A percentile compares a stretch with the other conserved stretches of the same genome.
These are phyloP conservation scores for Xiphophorus hellerii DNA, from an alignment of 2,113 vertebrate species.

Conservation along the genomic window DNA sequence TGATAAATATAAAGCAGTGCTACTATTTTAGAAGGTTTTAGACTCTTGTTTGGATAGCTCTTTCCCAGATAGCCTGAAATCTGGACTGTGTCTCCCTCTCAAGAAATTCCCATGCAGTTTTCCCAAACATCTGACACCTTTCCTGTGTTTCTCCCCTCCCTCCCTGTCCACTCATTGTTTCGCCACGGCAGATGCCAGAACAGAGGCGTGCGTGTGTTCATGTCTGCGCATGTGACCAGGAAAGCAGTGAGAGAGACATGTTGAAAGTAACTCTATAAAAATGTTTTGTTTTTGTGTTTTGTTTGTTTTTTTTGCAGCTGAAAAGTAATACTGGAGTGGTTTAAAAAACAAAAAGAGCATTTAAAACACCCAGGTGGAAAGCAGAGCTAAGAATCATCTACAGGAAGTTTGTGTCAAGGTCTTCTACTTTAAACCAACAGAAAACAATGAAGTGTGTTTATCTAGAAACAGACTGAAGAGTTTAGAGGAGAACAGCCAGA, in stretches of 20 bases:
- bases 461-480: background rate
- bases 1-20: slow-evolving; percentile 14
- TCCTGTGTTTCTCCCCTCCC: slow-evolving; percentile 28
- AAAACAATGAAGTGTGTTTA: slow-evolving; percentile 12
- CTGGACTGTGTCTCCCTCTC: slow-evolving; percentile 9
- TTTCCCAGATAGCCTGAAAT: background rate
- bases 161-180: slow-evolving; percentile 63
- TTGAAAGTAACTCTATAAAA: slow-evolving; percentile 64
- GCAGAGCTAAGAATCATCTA: slow-evolving; percentile 6
- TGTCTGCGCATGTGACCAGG: slow-evolving; percentile 29
- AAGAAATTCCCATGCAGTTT: slow-evolving; percentile 53
- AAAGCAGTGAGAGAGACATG: slow-evolving; percentile 58
- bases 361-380: slow-evolving; percentile 8
- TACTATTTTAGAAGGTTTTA: background rate
- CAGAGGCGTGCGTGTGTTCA: slow-evolving; percentile 21
- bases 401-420: slow-evolving; percentile 6
- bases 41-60: background rate
- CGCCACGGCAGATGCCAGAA: slow-evolving; percentile 65
- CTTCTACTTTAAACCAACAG: slow-evolving; percentile 12
- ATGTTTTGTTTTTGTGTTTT: slow-evolving; percentile 5
- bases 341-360: too few species aligned
- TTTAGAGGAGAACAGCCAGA: background rate
- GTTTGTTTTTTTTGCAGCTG: slow-evolving; percentile 18
- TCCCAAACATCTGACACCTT: slow-evolving; percentile 48
- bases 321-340: slow-evolving; percentile 35